These are phyloP conservation scores for Corythoichthys haematopterus DNA, from an alignment of 2,113 vertebrate species.

Conservation along the genomic window DNA sequence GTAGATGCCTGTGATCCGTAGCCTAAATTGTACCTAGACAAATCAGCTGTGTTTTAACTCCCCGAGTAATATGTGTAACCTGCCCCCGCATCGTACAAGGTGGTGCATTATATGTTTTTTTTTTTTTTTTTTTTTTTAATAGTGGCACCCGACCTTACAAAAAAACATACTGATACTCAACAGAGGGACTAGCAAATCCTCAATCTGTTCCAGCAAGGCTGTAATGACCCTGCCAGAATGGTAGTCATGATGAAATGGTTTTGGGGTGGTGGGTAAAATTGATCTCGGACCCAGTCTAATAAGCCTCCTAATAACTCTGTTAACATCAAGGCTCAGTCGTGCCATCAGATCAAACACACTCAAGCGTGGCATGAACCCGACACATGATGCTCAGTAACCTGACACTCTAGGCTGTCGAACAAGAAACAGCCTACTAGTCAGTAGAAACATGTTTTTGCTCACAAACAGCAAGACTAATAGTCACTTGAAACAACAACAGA, in stretches of 20 bases:
- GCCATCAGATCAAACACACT: conserved; percentile 57
- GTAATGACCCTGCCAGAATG: conserved; percentile 62
- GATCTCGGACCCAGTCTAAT: conserved; percentile 64
- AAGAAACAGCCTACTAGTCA: conserved; percentile 8
- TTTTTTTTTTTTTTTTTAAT: conserved; percentile 24
- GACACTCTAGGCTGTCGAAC: conserved; percentile 9
- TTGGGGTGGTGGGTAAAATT: conserved; percentile 52
- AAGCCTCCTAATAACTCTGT: conserved; percentile 71
- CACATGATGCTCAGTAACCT: conserved; percentile 31
- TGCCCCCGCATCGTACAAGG: conserved; percentile 30
- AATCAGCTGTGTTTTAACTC: neutral
- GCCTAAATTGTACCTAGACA: too few species aligned
- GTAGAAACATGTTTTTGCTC: neutral
- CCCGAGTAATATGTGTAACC: conserved; percentile 10
- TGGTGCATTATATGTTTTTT: conserved; percentile 42
- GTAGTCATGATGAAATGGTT: conserved; percentile 69
- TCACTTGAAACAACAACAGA: conserved; percentile 13
- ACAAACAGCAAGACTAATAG: neutral
- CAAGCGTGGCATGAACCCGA: conserved; percentile 34
- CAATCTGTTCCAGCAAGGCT: conserved; percentile 54
- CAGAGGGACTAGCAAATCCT: conserved; percentile 46
- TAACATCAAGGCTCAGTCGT: conserved; percentile 60
- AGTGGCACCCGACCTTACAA: neutral
- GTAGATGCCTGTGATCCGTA: too few species aligned
- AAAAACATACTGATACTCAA: conserved; percentile 18